Evolutionary conservation across 2,888 invertebrate species (phyloP).

Genomic region (Ectobius pallidus): DNA sequence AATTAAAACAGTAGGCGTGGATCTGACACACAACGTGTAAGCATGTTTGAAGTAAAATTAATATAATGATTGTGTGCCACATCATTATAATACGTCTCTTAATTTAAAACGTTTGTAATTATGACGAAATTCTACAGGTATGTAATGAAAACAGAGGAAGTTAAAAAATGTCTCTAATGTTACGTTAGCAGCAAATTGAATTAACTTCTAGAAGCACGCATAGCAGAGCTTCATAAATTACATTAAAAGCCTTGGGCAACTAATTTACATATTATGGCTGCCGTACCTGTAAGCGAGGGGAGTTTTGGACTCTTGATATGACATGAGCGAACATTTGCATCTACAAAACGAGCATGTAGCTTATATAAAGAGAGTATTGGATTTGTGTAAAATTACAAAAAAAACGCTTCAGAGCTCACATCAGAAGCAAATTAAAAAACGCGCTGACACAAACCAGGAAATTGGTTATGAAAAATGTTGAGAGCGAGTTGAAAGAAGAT

Average conservation of each 20-base stretch:
- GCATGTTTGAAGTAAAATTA: no score
- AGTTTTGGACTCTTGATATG: neutral
- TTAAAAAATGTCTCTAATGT: neutral
- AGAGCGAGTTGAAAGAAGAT: neutral
- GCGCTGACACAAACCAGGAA: conserved; percentile 1
- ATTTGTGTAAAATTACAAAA: conserved; percentile 11
- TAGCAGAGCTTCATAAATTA: conserved; percentile 6
- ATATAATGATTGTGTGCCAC: no score
- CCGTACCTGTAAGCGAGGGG: neutral
- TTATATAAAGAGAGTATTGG: conserved; percentile 5
- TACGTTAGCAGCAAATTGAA: neutral
- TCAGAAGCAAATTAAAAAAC: conserved; percentile 12
- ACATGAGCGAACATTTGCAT: neutral
- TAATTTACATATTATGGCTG: conserved; percentile 11
- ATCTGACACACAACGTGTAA: no score
- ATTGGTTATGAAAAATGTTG: conserved; percentile 11
- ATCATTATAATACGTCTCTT: neutral
- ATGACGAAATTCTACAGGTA: neutral
- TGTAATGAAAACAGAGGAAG: neutral
- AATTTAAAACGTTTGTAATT: no score
- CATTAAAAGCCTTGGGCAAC: neutral
- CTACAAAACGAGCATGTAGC: neutral
- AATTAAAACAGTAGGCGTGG: no score
- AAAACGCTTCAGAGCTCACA: neutral
- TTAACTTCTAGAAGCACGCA: neutral